Percentiles rank a stretch among this genome's conserved stretches.
Evolutionary conservation across 2,113 vertebrate genomes (phyloP).

Genomic region (Sakesphorus luctuosus): DNA sequence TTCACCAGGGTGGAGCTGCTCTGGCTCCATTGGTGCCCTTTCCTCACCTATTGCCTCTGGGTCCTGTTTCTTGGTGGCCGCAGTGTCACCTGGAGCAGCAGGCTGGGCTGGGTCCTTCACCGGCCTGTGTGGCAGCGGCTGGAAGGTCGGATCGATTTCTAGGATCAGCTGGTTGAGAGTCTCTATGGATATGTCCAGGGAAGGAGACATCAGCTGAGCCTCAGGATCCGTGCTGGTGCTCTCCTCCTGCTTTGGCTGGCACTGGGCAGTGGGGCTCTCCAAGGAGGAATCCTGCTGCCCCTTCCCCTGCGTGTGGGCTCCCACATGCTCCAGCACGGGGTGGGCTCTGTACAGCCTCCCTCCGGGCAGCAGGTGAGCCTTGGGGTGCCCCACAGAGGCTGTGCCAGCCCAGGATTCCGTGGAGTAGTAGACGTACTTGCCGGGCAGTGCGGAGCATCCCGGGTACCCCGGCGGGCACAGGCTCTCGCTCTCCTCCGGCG

Average conservation of each 20-base stretch:
- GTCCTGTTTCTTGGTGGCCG: neutral
- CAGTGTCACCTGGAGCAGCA: neutral
- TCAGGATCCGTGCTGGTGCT: neutral
- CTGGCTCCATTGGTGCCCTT: neutral
- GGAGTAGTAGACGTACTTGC: conserved; percentile 38
- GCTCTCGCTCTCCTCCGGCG: neutral
- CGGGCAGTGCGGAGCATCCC: neutral
- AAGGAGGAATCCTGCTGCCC: neutral
- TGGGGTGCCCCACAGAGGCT: neutral
- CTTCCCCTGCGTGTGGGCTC: neutral
- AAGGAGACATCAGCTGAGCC: conserved; percentile 29
- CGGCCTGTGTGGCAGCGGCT: conserved; percentile 36
- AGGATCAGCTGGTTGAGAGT: conserved; percentile 84
- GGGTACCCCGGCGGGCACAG: neutral
- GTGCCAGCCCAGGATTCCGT: conserved; percentile 6
- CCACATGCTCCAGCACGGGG: neutral
- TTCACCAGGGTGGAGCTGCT: neutral
- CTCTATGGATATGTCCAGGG: conserved; percentile 79
- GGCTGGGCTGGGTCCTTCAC: neutral
- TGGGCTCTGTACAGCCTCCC: neutral
- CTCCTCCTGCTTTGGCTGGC: neutral
- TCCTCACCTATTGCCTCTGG: conserved; percentile 56
- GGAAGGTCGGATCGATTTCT: conserved; percentile 85
- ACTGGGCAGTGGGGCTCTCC: accelerated
- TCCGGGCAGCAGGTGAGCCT: neutral